A percentile compares a stretch with the other conserved stretches of the same genome.
phyloP scores from a whole-genome alignment of 2,113 vertebrate species.

The Gopherus flavomarginatus region DNA sequence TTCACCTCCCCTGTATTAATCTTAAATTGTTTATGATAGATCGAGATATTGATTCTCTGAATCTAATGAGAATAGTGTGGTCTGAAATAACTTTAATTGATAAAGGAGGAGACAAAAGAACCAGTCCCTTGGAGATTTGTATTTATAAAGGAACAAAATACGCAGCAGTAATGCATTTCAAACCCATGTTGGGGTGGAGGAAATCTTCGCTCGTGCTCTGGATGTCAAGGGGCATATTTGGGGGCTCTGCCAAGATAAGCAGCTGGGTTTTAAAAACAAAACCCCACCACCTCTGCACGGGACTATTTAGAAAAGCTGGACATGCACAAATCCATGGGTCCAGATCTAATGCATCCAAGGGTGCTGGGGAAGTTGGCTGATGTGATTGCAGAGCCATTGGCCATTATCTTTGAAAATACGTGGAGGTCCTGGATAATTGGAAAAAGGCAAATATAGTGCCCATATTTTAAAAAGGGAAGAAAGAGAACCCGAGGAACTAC shows the following conservation, averaged over 20 bases:
- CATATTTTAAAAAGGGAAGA: too few species aligned
- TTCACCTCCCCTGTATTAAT: slow-evolving; percentile 34
- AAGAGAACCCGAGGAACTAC: too few species aligned
- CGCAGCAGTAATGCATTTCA: neutral
- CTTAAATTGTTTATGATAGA: slow-evolving; percentile 63
- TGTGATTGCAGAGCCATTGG: too few species aligned
- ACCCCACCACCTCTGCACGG: neutral
- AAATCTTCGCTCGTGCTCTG: neutral
- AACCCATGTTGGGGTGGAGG: neutral
- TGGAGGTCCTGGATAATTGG: too few species aligned
- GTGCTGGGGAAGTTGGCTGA: too few species aligned
- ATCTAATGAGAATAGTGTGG: slow-evolving; percentile 21
- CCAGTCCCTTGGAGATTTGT: neutral
- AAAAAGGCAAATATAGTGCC: too few species aligned
- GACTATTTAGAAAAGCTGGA: too few species aligned
- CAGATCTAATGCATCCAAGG: too few species aligned
- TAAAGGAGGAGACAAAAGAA: neutral
- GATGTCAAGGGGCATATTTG: neutral
- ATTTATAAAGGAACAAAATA: neutral
- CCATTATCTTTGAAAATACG: too few species aligned
- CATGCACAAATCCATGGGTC: too few species aligned
- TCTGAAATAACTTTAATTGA: slow-evolving; percentile 25
- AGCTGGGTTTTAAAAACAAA: neutral
- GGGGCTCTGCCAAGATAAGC: neutral
- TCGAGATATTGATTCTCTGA: slow-evolving; percentile 35